Evolutionary conservation across 2,797 vertebrate species (phyloP), one percentile per base, ranked within the genome.

Genomic region (Sarcophilus harrisii): DNA sequence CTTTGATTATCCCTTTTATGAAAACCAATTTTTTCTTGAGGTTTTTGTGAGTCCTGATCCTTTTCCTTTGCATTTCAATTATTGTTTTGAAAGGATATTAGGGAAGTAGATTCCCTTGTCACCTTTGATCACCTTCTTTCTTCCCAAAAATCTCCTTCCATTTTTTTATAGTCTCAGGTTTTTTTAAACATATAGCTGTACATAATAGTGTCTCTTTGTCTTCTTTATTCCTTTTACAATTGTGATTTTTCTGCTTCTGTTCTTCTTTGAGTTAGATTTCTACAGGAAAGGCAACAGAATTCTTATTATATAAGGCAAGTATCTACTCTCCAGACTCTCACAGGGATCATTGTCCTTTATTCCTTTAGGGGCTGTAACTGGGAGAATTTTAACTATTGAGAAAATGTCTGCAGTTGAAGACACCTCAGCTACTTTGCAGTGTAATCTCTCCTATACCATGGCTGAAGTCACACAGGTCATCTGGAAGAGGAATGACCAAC

Each of bases 381-480:
- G 95, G 54, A 93, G 55, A 3, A 2, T 96, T 60, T 12, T 94
- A 1, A 97, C 92, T 10, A 6, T 8, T 6, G 49, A 96, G 30
- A 97, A 97, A 14, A 90, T 98, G 62, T 98, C 97, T 60, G 97
- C 96, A 32, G 91, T 91, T 27, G 96, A 96, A 90, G 97, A 97
- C 9, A 92, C 58, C 57, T 97, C 97, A 4, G 97, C 96, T 81
- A 90, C 93, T 73, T 96, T 98, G 90, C 96, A 95, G 0, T 98
- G 98, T 66, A 90, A 93, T 18, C 94, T 98, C 1, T 92, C 87
- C 14, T 93, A 58, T 38, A 93, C 92, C 5, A 66, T 5, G 14
- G 96, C 97, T 57, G 27, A 52, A 3, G 97, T 98, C 94, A 97
- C 93, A 11, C 98, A 98, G 94, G 96, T 98, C 90, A 96, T 95